Percentiles rank a stretch among this genome's conserved stretches.
These are phyloP conservation scores for Polypedilum pembai DNA, from an alignment of 1,140 invertebrate species.

Conservation along the genomic window DNA sequence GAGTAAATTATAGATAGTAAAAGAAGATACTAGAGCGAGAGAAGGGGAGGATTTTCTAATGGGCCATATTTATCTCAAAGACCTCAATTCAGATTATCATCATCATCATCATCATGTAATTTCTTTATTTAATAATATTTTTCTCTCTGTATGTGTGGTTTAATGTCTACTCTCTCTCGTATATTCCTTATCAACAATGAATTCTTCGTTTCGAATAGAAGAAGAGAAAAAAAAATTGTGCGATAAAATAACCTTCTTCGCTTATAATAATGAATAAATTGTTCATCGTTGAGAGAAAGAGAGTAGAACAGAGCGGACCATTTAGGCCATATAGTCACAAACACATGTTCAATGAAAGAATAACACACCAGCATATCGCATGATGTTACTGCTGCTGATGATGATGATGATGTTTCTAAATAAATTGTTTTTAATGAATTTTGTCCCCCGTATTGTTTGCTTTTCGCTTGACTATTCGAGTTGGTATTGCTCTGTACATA, in stretches of 20 bases:
- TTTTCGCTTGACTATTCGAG: too few relatives aligned
- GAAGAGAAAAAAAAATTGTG: neutral
- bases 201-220: neutral
- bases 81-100: conserved; percentile 18
- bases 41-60: neutral
- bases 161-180: neutral
- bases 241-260: conserved; percentile 1
- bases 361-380: neutral
- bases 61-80: neutral
- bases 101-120: neutral
- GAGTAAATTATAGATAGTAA: neutral
- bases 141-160: too few relatives aligned
- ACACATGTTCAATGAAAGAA: neutral
- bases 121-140: too few relatives aligned
- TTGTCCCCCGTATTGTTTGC: conserved; percentile 15
- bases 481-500: neutral
- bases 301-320: neutral
- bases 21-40: neutral
- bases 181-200: neutral
- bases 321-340: neutral
- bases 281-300: neutral
- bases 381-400: neutral
- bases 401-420: conserved; percentile 20
- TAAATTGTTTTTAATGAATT: conserved; percentile 28
- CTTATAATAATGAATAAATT: neutral